Conservation (phyloP, 2,888 invertebrate species). For the Alcis repandata region DNA sequence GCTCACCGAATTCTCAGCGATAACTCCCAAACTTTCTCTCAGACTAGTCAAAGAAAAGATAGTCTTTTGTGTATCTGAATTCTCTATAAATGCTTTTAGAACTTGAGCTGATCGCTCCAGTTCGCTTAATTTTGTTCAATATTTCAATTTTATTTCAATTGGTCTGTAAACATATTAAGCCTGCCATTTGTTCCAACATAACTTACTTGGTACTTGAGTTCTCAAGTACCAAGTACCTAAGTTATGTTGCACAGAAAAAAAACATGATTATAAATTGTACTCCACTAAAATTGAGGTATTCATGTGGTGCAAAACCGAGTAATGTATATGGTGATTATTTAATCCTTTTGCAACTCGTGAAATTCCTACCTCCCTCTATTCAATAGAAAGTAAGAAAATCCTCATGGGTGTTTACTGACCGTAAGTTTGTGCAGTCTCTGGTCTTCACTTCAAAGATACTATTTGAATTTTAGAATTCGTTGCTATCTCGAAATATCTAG, state of each 20-base stretch:
- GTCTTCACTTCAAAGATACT: slow-evolving; percentile 21
- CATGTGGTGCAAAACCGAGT: too few relatives aligned
- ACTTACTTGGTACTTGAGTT: too few relatives aligned
- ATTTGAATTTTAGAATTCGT: slow-evolving; percentile 20
- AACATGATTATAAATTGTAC: too few relatives aligned
- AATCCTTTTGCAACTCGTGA: too few relatives aligned
- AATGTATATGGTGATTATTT: neutral
- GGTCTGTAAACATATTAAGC: slow-evolving; percentile 4
- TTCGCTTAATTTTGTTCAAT: slow-evolving; percentile 22
- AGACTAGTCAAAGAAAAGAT: slow-evolving; percentile 59
- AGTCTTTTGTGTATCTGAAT: slow-evolving; percentile 53
- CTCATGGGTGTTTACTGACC: neutral
- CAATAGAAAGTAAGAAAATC: neutral
- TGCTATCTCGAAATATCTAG: slow-evolving; percentile 21
- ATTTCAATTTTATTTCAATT: slow-evolving; percentile 9
- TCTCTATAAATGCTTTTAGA: slow-evolving; percentile 35
- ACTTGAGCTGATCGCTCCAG: slow-evolving; percentile 25
- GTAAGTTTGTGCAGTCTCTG: slow-evolving; percentile 1
- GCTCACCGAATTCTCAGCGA: slow-evolving; percentile 60
- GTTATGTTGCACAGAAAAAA: too few relatives aligned
- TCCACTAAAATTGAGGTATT: too few relatives aligned
- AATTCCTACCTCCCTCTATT: neutral
- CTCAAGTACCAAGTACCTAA: too few relatives aligned
- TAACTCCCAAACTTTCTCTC: slow-evolving; percentile 60
- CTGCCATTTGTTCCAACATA: too few relatives aligned